phyloP scores from a whole-genome alignment of 2,113 vertebrate species.

The Quiscalus mexicanus region DNA sequence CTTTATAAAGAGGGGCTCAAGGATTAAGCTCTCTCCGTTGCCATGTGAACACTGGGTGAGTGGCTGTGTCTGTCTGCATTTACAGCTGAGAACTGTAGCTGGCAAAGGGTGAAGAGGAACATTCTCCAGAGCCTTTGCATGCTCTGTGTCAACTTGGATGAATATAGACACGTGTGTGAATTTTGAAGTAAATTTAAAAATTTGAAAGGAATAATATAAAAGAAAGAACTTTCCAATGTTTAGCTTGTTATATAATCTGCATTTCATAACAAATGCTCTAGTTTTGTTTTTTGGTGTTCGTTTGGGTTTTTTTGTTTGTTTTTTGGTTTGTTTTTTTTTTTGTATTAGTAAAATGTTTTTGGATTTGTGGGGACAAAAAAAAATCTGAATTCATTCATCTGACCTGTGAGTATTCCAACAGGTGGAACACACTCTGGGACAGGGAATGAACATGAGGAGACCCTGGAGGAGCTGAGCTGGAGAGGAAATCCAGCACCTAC shows the following conservation, averaged over 20 bases:
- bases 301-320: fast-evolving
- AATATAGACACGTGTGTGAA: neutral
- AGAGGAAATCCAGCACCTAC: neutral
- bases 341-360: neutral
- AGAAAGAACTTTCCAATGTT: neutral
- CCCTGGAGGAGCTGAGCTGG: neutral
- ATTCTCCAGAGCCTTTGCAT: neutral
- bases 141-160: neutral
- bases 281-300: no score
- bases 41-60: neutral
- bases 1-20: neutral
- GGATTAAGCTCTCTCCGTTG: neutral
- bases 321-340: no score
- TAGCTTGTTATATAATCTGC: neutral
- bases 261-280: neutral
- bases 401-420: neutral
- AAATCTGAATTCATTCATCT: neutral
- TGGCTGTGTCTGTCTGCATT: neutral
- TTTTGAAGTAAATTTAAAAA: neutral
- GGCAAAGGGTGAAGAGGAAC: neutral
- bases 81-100: neutral
- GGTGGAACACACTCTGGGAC: neutral
- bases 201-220: neutral
- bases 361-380: neutral
- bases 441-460: neutral